Base-by-base conservation (phyloP, 2,797 vertebrate species). In the Simalia tracyae region DNA sequence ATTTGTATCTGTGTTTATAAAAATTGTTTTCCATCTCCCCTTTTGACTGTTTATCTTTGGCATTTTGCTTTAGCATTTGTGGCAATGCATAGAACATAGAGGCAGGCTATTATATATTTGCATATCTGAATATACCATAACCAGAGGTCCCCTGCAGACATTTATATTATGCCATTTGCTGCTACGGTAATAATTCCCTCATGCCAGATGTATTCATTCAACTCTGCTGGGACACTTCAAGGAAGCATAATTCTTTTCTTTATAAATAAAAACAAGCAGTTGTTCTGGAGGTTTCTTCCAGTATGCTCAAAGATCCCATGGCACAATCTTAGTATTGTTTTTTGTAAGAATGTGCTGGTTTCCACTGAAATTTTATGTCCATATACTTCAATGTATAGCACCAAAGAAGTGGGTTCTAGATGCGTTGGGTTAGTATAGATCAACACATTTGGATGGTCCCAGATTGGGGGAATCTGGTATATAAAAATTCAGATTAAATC, bases 341-440 rank as follows among this genome's bases (percentile, higher is more conserved):
- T 68, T 42, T 87, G 57, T 64, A 89, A 96, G 84, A 63, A 85
- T 86, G 90, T 93, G 68, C 89, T 95, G 31, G 28, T 93, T 93
- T 94, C 86, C 4, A 56, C 22, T 66, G 19, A 28, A 11, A 42
- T 56, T 31, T 2, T 54, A 66, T 86, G 7, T 17, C 7, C n/a
- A 6, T 31, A 6, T 56, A 64, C 3, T 24, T 7, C 7, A 26
- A n/a, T n/a, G 17, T 17, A 36, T 81, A 81, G 46, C 36, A 81
- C 19, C 36, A 81, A 81, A 76, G 36, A 76, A 76, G 36, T 1
- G 19, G 9, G 19, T 46, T 81, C 36, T 46, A 81, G 19, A 81
- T 46, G 1, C 4, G 3, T 81, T 46, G 36, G 36, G 19, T 46
- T 46, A 81, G 36, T 42, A 81, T 8, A 46, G 72, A 46, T 24